Evolutionary conservation across 1,140 invertebrate genomes (phyloP), one percentile per base, ranked within the genome.

Genomic region (Lucilia sericata): DNA sequence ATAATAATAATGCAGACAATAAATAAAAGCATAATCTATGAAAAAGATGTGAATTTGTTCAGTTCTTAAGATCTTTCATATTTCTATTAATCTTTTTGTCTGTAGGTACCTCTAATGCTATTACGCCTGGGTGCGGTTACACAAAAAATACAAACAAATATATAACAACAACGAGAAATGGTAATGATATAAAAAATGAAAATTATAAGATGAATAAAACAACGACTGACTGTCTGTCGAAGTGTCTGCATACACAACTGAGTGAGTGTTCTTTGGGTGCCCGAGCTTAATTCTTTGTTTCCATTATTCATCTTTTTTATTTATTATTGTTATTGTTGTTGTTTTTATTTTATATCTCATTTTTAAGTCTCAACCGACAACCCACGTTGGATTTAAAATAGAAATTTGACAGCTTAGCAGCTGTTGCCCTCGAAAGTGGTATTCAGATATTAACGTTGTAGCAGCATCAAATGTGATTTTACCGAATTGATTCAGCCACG

Each of bases 391-490:
- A 83, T 83, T 83, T 74, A 83, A 83, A 74, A 49, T 75, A 60
- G 82, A 83, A 83, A 65, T 83, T 83, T 83, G 82, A 83, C 82
- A 83, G 82, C 34, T 51, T 36, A 83, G 70, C 82, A 83, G 82
- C 65, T 83, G 82, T 75, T 83, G 70, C 74, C 70, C 21, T 83
- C 55, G 82, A 65, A 82, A 65, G 25, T 74, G 21, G 51, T 74
- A 82, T 82, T 65, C 55, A 65, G 36, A 65, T 74, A 30, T 82
- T 65, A 82, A 80, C 42, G 42, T 9, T 25, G 2, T 30, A 82
- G 17, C 13, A 36, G 25, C 30, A 82, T 36, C 25, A 36, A 82
- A 34, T 82, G 55, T 42, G 81, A 82, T 70, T 70, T 70, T 36
- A 82, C 51, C 30, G 51, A 82, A 65, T 65, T 65, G 25, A 70